phyloP scores from a whole-genome alignment of 2,797 vertebrate species.

The Euthynnus affinis region DNA sequence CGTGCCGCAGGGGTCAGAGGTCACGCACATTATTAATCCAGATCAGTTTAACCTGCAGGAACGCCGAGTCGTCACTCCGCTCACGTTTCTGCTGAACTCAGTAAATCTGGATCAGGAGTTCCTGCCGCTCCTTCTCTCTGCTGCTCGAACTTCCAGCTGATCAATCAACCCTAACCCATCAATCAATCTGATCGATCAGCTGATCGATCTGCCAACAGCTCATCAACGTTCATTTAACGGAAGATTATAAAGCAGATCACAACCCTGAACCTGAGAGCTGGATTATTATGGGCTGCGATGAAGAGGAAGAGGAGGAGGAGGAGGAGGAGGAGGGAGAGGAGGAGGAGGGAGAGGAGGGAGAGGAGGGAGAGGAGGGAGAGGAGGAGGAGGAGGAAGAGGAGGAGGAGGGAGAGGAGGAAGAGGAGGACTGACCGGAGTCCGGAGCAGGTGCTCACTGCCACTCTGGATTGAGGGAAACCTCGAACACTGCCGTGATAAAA shows the following conservation, averaged over 20 bases:
- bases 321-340: too few species aligned
- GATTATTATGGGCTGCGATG: not conserved
- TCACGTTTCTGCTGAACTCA: slow-evolving; percentile 10
- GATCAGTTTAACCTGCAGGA: slow-evolving; percentile 24
- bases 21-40: slow-evolving; percentile 10
- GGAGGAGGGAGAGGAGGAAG: not conserved
- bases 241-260: too few species aligned
- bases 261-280: too few species aligned
- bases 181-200: too few species aligned
- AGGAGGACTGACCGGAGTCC: slow-evolving; percentile 87
- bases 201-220: too few species aligned
- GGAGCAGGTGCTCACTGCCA: slow-evolving; percentile 88
- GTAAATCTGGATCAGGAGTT: slow-evolving; percentile 18
- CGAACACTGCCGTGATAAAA: slow-evolving; percentile 88
- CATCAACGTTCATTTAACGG: too few species aligned
- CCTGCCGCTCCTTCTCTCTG: slow-evolving; percentile 2
- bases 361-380: too few species aligned
- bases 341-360: too few species aligned
- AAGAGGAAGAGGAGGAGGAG: not conserved
- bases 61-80: slow-evolving; percentile 12
- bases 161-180: too few species aligned
- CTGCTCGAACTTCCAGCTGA: too few species aligned
- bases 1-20: slow-evolving; percentile 43
- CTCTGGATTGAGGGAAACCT: slow-evolving; percentile 84
- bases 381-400: too few species aligned